Evolutionary conservation across 1,140 invertebrate species (phyloP).

Genomic region (Sinella curviseta): DNA sequence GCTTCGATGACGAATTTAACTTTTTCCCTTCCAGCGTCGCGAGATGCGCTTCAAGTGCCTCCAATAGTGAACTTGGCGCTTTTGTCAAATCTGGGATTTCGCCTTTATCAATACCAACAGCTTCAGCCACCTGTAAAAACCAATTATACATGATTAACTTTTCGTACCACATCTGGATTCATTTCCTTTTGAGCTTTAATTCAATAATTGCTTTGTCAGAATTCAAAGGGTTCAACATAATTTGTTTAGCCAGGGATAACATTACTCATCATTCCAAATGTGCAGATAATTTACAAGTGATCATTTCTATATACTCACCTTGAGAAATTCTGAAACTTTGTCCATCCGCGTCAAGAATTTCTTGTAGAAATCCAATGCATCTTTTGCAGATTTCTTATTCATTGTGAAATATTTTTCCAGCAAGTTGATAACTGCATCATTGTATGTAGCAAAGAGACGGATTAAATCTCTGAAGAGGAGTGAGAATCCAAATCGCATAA

Average conservation of each 20-base stretch:
- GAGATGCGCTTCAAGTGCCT: slow-evolving; percentile 95
- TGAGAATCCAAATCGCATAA: slow-evolving; percentile 99
- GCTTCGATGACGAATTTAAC: slow-evolving; percentile 51
- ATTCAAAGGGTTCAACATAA: background rate
- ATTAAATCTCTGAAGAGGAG: slow-evolving; percentile 97
- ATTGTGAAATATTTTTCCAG: slow-evolving; percentile 98
- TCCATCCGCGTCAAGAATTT: slow-evolving; percentile 99
- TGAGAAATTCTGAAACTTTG: slow-evolving; percentile 95
- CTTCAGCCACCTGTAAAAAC: slow-evolving; percentile 64
- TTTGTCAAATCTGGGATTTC: slow-evolving; percentile 96
- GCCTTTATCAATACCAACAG: slow-evolving; percentile 95
- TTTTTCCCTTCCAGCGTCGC: slow-evolving; percentile 90
- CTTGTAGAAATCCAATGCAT: slow-evolving; percentile 98
- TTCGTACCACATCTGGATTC: background rate
- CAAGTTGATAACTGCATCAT: slow-evolving; percentile 99
- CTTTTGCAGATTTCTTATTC: slow-evolving; percentile 81
- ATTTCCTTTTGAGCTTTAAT: background rate
- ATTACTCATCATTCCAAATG: background rate
- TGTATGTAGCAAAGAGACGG: slow-evolving; percentile 98
- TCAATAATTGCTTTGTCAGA: background rate
- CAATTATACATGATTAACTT: background rate
- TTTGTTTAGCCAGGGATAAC: slow-evolving; percentile 31
- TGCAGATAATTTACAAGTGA: background rate
- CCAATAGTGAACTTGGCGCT: slow-evolving; percentile 96
- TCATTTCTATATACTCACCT: slow-evolving; percentile 65